phyloP scores from a whole-genome alignment of 2,888 invertebrate species.

The Synanthedon formicaeformis region DNA sequence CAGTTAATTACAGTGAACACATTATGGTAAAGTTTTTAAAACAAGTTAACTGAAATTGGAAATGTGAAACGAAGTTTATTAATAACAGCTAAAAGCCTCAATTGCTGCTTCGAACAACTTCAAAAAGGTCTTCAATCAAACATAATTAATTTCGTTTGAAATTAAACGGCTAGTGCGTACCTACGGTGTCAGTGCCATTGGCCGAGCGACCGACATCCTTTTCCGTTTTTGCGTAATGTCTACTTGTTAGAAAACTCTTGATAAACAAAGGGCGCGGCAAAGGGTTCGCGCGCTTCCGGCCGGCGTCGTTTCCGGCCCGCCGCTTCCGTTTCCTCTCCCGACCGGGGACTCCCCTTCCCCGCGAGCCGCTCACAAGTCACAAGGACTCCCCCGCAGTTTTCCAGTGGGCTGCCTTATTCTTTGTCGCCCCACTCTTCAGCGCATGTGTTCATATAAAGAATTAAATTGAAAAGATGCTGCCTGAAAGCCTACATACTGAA shows the following conservation, averaged over 20 bases:
- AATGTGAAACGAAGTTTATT: no score
- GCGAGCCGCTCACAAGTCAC: background rate
- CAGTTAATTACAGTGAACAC: no score
- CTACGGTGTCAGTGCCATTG: background rate
- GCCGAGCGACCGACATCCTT: conserved; percentile 1
- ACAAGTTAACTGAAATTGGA: no score
- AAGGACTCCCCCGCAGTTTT: conserved; percentile 1
- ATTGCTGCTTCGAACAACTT: no score
- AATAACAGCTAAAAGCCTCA: no score
- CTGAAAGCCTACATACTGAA: no score
- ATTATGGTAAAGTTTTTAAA: no score
- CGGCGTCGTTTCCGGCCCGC: conserved; percentile 49
- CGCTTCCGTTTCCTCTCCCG: conserved; percentile 12
- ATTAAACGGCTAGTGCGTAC: background rate
- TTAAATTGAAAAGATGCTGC: no score
- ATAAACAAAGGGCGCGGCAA: conserved; percentile 55
- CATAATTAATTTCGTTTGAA: background rate
- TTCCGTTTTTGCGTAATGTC: conserved; percentile 1
- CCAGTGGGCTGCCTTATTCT: background rate
- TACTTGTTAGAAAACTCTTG: conserved; percentile 16
- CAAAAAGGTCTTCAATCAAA: no score
- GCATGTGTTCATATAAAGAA: background rate
- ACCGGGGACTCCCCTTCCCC: background rate
- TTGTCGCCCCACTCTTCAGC: background rate
- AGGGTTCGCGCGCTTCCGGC: conserved; percentile 55